Evolutionary conservation across 2,113 vertebrate species (phyloP), one percentile per base, ranked within the genome.

Genomic region (Balaeniceps rex): DNA sequence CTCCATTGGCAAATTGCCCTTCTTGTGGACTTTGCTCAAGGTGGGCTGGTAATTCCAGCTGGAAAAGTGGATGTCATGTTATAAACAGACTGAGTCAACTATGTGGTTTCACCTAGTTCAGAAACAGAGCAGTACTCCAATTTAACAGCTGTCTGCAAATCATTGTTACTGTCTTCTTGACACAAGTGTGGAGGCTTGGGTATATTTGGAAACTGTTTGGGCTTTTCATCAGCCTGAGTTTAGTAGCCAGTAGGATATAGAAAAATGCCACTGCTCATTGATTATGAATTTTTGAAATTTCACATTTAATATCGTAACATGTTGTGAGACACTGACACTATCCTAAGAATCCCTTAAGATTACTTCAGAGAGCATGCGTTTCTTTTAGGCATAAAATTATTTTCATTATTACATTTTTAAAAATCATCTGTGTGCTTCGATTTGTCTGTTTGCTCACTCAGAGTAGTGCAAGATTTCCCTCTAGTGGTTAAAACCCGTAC

Each of bases 391-490:
- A 1, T 66, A 22, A 70, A 77, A 63, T 26, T 74, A 17, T 70
- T 92, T 69, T 61, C 1, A 4, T 49, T 24, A 4, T 29, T 77
- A 40, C 6, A 10, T 34, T 81, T 65, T 10, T 0, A 4, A 77
- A 74, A 69, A 44, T 24, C 1, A 8, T 4, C 10, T 2, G 1
- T 6, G 3, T 22, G 34, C 47, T 65, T 71, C 0, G 0, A 16
- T 26, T 31, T 40, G 9, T 12, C 12, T 33, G 22, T 52, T 63
- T 55, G 24, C 28, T 42, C 29, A 9, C 16, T 49, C 44, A 61
- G 29, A 49, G 9, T 8, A 76, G 42, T 25, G 38, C 26, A 75
- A 75, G n/a, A 55, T 71, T 95, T 89, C 95, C 94, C 93, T 84
- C 96, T 96, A 33, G 72, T 72, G 94, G 91, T 58, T 87, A 29